Evolutionary conservation across 1,140 invertebrate species (phyloP), one percentile per base, ranked within the genome.

Genomic region (Platorchestia sp.): DNA sequence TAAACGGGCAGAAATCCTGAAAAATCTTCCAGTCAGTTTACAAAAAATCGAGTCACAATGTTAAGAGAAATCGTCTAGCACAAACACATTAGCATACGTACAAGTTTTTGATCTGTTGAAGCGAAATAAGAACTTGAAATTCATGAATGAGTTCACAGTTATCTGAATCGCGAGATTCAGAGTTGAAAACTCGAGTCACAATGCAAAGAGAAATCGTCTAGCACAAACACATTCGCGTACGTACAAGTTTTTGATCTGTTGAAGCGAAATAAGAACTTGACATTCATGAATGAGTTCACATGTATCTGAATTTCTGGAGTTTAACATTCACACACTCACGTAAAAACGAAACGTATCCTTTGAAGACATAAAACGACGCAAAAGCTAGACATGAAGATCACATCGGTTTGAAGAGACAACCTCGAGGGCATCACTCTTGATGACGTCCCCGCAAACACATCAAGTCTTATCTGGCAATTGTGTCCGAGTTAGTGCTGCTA

Each of bases 391-490:
- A 75, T 75, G 59, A 75, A 75, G 59, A 75, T 3, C 10, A 1
- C 59, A 75, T 36, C 59, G 59, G 59, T 75, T 36, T 75, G 59
- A 75, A 75, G 59, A 75, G 59, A 27, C 59, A 75, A 27, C 27
- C 59, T 75, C 59, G 27, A 27, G 1, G 27, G 27, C 7, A 36
- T 36, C 10, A 36, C 59, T 75, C 59, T 75, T 19, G 59, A 75
- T 75, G 59, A 75, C 59, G 59, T 75, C 59, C 59, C 59, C 1
- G 27, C 59, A 75, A 75, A 75, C 59, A 75, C 59, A 75, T 75
- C 59, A 75, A 75, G 59, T 75, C 59, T 75, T 75, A 75, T 75
- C 59, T 75, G 59, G 59, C 59, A 75, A 75, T 75, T 75, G 59
- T 75, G 59, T 75, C 59, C 59, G 59, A 75, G 59, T 75, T 75